A percentile compares a stretch with the other conserved stretches of the same genome.
phyloP scores from a whole-genome alignment of 1,140 invertebrate species.

The Brachionus paranguensis region DNA sequence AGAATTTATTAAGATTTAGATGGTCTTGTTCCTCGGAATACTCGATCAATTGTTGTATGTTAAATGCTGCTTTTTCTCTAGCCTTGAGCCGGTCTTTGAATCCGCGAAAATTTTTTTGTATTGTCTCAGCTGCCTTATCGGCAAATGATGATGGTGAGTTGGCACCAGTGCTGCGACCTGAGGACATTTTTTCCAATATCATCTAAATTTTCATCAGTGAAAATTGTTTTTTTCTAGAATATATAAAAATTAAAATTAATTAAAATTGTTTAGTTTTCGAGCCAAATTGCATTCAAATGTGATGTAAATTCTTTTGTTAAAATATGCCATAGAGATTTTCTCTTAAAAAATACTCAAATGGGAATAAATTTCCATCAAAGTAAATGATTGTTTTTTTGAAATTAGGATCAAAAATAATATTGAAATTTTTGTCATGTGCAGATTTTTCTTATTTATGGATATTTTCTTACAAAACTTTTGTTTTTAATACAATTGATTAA shows the following conservation, averaged over 20 bases:
- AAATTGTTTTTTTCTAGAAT: not conserved
- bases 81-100: constrained; percentile 79
- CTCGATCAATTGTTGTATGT: constrained; percentile 83
- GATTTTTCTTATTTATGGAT: not conserved
- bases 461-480: not conserved
- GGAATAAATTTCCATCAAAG: not conserved
- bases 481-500: not conserved
- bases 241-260: not conserved
- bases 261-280: not conserved
- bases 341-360: not conserved
- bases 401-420: not conserved
- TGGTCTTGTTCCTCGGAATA: constrained; percentile 89
- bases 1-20: constrained; percentile 54
- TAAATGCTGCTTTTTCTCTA: constrained; percentile 78
- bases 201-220: not conserved
- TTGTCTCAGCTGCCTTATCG: constrained; percentile 68
- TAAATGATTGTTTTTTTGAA: not conserved
- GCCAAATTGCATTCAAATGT: not conserved
- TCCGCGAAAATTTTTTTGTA: constrained; percentile 83
- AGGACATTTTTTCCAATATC: not conserved
- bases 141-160: constrained; percentile 5
- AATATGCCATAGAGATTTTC: not conserved
- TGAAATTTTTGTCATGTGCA: not conserved
- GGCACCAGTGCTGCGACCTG: not conserved
- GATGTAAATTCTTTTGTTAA: not conserved